These are phyloP conservation scores for Papilio helenus DNA, from an alignment of 1,140 invertebrate species.

Conservation along the genomic window DNA sequence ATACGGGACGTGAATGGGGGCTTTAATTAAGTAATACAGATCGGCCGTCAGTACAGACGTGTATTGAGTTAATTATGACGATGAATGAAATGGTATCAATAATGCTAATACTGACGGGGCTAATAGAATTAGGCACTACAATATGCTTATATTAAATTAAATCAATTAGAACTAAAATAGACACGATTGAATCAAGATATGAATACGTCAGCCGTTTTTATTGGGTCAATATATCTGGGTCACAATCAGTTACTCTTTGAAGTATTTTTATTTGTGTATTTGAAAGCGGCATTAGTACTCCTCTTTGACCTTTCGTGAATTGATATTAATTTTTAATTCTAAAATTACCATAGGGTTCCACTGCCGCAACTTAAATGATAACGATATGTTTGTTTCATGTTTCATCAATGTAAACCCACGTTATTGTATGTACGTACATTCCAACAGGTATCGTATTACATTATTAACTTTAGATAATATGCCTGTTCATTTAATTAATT, in stretches of 20 bases:
- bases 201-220: not conserved
- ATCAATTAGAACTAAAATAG: not conserved
- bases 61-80: slow-evolving; percentile 33
- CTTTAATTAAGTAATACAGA: slow-evolving; percentile 39
- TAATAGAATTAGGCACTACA: not conserved
- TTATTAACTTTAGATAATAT: slow-evolving; percentile 7
- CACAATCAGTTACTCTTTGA: not conserved
- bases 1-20: slow-evolving; percentile 43
- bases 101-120: not conserved
- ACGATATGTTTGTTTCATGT: not conserved
- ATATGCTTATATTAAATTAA: not conserved
- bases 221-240: not conserved
- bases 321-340: too few species aligned
- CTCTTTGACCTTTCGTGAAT: not conserved
- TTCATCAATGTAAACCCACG: not conserved
- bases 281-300: not conserved
- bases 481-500: slow-evolving; percentile 47
- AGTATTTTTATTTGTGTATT: not conserved
- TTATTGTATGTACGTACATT: not conserved
- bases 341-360: too few species aligned
- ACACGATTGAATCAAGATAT: too few species aligned
- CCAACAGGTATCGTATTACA: not conserved
- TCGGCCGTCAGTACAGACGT: slow-evolving; percentile 33
- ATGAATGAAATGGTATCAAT: slow-evolving; percentile 16
- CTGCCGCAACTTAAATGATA: too few species aligned